A percentile compares a stretch with the other conserved stretches of the same genome.
Conservation (phyloP, 2,888 invertebrate species). For the Meteorus colon region DNA sequence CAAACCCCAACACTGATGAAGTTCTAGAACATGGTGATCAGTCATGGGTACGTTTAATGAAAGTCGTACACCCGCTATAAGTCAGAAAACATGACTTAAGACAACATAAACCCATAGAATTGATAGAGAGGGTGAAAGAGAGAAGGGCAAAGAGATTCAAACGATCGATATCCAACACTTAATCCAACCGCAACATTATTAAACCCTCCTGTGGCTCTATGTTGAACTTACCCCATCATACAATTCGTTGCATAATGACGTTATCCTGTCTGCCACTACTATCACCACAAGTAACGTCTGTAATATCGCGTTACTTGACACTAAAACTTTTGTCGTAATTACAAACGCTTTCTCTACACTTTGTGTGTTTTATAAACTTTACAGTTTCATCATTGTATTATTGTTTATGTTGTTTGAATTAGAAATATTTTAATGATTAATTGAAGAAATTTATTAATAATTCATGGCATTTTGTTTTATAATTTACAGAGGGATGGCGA, state of each 20-base stretch:
- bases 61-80: slow-evolving; percentile 56
- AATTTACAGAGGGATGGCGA: slow-evolving; percentile 71
- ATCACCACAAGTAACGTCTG: slow-evolving; percentile 1
- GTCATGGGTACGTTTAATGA: slow-evolving; percentile 69
- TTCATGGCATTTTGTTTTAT: slow-evolving; percentile 46
- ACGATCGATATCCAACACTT: slow-evolving; percentile 54
- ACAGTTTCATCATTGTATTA: not conserved
- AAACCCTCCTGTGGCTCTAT: slow-evolving; percentile 62
- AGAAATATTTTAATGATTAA: too few relatives aligned
- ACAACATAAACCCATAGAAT: slow-evolving; percentile 42
- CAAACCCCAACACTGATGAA: slow-evolving; percentile 26
- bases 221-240: slow-evolving; percentile 48
- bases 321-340: not conserved
- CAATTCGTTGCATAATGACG: slow-evolving; percentile 34
- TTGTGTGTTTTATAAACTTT: not conserved
- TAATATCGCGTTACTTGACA: not conserved
- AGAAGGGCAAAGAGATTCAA: slow-evolving; percentile 43
- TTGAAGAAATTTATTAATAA: not conserved
- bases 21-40: slow-evolving; percentile 59
- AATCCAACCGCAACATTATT: slow-evolving; percentile 61
- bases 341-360: not conserved
- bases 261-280: slow-evolving; percentile 47
- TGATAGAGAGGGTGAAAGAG: slow-evolving; percentile 29
- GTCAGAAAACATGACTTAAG: slow-evolving; percentile 50
- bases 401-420: not conserved